Conservation (phyloP, 2,797 vertebrate species). For the Triplophysa yarkandensis region DNA sequence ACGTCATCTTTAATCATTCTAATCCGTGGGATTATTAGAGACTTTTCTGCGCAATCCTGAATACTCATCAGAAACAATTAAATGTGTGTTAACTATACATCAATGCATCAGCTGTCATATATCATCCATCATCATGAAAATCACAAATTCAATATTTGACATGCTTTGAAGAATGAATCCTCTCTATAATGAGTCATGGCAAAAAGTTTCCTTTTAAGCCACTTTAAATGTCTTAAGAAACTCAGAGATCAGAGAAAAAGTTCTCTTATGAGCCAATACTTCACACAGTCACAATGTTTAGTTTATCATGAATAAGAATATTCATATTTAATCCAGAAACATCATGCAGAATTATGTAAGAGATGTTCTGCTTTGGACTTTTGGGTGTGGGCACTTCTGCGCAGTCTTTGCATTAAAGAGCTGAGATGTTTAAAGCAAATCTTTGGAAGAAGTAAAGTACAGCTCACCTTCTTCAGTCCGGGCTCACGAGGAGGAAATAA, state of each 20-base stretch:
- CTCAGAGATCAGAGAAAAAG: too few species aligned
- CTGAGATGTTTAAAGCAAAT: not conserved
- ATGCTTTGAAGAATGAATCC: too few species aligned
- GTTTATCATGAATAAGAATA: not conserved
- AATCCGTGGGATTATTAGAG: not conserved
- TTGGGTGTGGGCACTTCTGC: slow-evolving; percentile 19
- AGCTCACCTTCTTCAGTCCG: slow-evolving; percentile 25
- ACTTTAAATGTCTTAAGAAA: too few species aligned
- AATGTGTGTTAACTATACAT: too few species aligned
- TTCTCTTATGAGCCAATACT: too few species aligned
- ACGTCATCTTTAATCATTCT: not conserved
- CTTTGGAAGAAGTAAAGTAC: not conserved
- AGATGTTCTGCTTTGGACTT: too few species aligned
- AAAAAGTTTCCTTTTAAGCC: too few species aligned
- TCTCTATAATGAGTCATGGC: too few species aligned
- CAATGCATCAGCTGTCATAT: too few species aligned
- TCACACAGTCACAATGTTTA: too few species aligned
- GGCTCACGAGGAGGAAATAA: not conserved
- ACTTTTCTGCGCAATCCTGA: not conserved
- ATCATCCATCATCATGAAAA: not conserved
- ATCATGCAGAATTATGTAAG: not conserved
- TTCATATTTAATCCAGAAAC: not conserved
- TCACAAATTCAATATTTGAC: not conserved
- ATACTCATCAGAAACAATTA: not conserved
- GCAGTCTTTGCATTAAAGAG: not conserved